A percentile compares a stretch with the other conserved stretches of the same genome.
These are phyloP conservation scores for Latrodectus elegans DNA, from an alignment of 2,888 invertebrate genomes.

Conservation along the genomic window DNA sequence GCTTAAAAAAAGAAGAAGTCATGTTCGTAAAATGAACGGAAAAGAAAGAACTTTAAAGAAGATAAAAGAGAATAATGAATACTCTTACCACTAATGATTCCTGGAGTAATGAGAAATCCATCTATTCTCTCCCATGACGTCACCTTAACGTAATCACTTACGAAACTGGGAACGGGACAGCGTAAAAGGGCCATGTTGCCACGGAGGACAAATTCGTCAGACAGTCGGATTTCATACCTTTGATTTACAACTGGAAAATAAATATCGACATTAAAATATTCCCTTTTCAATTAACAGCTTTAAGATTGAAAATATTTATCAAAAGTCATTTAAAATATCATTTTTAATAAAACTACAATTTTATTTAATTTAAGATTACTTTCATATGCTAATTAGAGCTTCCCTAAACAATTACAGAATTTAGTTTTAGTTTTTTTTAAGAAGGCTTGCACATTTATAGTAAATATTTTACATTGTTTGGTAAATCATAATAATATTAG, in stretches of 20 bases:
- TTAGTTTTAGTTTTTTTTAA: too few species aligned
- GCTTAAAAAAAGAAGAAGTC: background rate
- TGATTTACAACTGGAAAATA: conserved; percentile 61
- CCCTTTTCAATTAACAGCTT: too few species aligned
- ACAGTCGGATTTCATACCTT: conserved; percentile 65
- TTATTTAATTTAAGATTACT: too few species aligned
- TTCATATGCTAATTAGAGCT: too few species aligned
- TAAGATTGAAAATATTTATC: too few species aligned
- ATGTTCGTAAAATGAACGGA: background rate
- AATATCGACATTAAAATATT: too few species aligned
- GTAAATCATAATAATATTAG: too few species aligned
- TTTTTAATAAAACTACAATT: too few species aligned
- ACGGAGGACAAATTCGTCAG: conserved; percentile 69
- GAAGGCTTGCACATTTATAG: too few species aligned
- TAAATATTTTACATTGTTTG: too few species aligned
- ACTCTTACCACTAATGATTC: conserved; percentile 58
- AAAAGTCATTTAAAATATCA: too few species aligned
- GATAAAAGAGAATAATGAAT: background rate
- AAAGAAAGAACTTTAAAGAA: background rate
- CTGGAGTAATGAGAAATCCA: conserved; percentile 65
- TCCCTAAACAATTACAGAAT: too few species aligned
- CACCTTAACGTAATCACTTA: conserved; percentile 67
- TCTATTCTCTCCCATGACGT: conserved; percentile 67
- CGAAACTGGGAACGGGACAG: conserved; percentile 67
- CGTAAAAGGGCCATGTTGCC: conserved; percentile 70